These are phyloP conservation scores for Muscicapa striata DNA, from an alignment of 2,797 vertebrate genomes.

Conservation along the genomic window DNA sequence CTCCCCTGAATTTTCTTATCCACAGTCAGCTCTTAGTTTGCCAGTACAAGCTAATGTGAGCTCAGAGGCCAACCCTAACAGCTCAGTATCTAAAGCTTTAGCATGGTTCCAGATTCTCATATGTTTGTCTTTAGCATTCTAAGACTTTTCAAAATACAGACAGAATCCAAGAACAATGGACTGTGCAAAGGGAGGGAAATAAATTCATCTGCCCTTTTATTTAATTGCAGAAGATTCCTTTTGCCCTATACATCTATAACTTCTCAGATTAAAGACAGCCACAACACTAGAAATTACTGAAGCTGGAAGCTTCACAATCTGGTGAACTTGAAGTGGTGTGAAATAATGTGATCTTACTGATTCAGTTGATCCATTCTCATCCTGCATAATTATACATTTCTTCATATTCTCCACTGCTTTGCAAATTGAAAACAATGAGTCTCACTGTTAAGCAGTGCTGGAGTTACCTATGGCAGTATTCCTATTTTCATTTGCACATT, in stretches of 20 bases:
- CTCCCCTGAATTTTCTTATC: constrained; percentile 67
- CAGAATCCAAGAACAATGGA: constrained; percentile 64
- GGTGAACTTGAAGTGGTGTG: neutral
- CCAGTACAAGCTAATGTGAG: constrained; percentile 71
- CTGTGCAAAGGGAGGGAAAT: constrained; percentile 31
- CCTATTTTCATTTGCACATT: neutral
- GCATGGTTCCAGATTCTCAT: constrained; percentile 60
- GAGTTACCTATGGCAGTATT: neutral
- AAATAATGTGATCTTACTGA: neutral
- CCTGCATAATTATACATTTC: neutral
- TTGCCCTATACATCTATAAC: neutral
- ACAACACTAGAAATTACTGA: neutral
- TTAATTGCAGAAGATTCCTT: constrained; percentile 34
- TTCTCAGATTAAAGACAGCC: neutral
- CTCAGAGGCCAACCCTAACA: constrained; percentile 56
- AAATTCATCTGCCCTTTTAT: constrained; percentile 39
- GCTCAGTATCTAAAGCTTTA: constrained; percentile 57
- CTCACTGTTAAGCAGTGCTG: neutral
- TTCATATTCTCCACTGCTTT: neutral
- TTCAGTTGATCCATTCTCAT: neutral
- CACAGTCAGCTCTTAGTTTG: constrained; percentile 60
- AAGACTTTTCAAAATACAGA: constrained; percentile 67
- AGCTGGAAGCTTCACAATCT: neutral
- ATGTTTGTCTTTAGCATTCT: constrained; percentile 71
- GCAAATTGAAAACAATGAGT: neutral